phyloP scores from a whole-genome alignment of 1,140 invertebrate genomes.

The Asobara japonica region DNA sequence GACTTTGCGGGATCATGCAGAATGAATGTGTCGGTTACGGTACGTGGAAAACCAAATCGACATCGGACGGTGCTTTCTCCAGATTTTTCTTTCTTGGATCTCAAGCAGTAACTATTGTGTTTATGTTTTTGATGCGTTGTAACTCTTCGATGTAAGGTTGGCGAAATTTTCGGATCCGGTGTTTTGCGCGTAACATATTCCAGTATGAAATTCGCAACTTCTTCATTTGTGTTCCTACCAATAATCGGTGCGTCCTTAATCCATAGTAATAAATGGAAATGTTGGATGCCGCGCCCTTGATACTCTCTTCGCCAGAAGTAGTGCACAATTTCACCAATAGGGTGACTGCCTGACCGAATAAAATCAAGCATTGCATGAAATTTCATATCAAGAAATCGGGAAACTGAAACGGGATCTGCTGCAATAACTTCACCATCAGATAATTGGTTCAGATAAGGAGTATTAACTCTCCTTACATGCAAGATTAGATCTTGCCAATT shows the following conservation, averaged over 20 bases:
- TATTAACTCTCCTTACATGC: too few relatives aligned
- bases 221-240: background rate
- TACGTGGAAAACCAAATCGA: constrained; percentile 45
- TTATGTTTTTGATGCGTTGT: constrained; percentile 4
- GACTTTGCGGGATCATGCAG: too few relatives aligned
- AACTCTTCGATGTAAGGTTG: background rate
- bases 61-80: constrained; percentile 29
- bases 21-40: constrained; percentile 40
- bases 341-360: constrained; percentile 41
- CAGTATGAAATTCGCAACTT: too few relatives aligned
- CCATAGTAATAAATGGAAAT: background rate
- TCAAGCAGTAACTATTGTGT: constrained; percentile 11
- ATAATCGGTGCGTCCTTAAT: background rate
- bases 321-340: constrained; percentile 42
- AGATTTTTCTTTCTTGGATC: background rate
- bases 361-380: too few relatives aligned
- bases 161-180: background rate
- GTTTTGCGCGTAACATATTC: constrained; percentile 6
- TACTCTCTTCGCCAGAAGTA: background rate
- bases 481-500: too few relatives aligned
- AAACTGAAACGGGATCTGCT: too few relatives aligned
- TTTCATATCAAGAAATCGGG: too few relatives aligned
- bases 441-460: too few relatives aligned
- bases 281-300: too few relatives aligned
- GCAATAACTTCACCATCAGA: too few relatives aligned